Percentiles rank a stretch among this genome's conserved stretches.
Evolutionary conservation across 2,797 vertebrate species (phyloP).

Genomic region (Sebastes steindachneri): DNA sequence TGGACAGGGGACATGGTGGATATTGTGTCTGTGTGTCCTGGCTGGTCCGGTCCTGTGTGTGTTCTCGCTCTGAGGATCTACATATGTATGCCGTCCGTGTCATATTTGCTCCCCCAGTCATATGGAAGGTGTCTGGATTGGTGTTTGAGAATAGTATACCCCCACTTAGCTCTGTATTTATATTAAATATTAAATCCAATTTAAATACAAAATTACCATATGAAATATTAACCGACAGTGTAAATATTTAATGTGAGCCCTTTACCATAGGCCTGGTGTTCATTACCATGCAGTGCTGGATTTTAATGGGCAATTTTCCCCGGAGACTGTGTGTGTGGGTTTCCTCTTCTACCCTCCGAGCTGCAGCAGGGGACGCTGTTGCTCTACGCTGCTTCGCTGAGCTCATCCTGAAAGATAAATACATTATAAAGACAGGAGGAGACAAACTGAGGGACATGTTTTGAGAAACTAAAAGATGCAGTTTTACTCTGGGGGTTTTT

Average conservation of each 20-base stretch:
- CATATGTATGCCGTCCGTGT: conserved; percentile 50
- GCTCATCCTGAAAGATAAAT: neutral
- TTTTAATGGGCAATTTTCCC: conserved; percentile 76
- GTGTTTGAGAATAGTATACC: conserved; percentile 74
- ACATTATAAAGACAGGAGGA: neutral
- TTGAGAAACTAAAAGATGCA: neutral
- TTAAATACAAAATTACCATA: conserved; percentile 85
- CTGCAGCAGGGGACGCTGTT: conserved; percentile 66
- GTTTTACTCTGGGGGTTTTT: neutral
- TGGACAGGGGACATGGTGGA: neutral
- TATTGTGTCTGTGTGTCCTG: conserved; percentile 15
- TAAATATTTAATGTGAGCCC: conserved; percentile 86
- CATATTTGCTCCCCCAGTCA: conserved; percentile 48
- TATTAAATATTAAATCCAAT: conserved; percentile 87
- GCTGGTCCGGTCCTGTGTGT: conserved; percentile 9
- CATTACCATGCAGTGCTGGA: conserved; percentile 73
- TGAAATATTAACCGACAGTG: conserved; percentile 81
- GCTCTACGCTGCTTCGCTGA: conserved; percentile 14
- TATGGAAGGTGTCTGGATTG: conserved; percentile 57
- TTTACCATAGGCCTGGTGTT: conserved; percentile 78
- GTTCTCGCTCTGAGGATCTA: conserved; percentile 10
- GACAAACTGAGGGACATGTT: neutral
- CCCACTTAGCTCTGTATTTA: conserved; percentile 82
- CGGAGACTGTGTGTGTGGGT: conserved; percentile 38
- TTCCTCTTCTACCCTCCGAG: neutral